Conservation (phyloP, 2,888 invertebrate genomes). For the Temnothorax rugatulus region DNA sequence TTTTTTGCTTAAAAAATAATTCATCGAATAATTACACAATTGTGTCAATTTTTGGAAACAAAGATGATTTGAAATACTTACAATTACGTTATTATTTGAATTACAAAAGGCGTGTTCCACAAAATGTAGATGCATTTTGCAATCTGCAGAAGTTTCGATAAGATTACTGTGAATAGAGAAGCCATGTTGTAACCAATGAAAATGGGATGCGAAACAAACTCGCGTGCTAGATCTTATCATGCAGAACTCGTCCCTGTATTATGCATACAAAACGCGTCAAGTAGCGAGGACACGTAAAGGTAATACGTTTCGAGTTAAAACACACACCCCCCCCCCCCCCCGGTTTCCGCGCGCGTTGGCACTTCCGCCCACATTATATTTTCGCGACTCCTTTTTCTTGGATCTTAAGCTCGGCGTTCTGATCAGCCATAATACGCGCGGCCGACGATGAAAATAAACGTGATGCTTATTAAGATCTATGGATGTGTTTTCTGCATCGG, state of each 20-base stretch:
- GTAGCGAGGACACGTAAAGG: conserved; percentile 43
- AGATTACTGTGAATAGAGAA: conserved; percentile 54
- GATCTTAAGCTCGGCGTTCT: conserved; percentile 22
- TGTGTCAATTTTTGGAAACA: not conserved
- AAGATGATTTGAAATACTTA: not conserved
- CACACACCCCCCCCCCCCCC: not conserved
- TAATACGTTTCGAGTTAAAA: conserved; percentile 49
- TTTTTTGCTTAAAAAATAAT: not conserved
- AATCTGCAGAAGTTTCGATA: conserved; percentile 36
- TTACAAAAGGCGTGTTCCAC: not conserved
- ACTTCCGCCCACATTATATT: conserved; percentile 38
- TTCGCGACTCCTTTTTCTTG: conserved; percentile 9
- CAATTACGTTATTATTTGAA: not conserved
- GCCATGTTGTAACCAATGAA: conserved; percentile 31
- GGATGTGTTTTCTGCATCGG: conserved; percentile 28
- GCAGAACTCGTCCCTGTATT: conserved; percentile 48
- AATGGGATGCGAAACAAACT: conserved; percentile 36
- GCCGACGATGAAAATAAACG: conserved; percentile 46
- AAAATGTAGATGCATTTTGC: conserved; percentile 6
- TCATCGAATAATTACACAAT: not conserved
- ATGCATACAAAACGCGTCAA: conserved; percentile 59
- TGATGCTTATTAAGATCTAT: conserved; percentile 54
- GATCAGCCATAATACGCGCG: conserved; percentile 31
- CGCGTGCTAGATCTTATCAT: conserved; percentile 49
- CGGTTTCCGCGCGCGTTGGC: conserved; percentile 7